phyloP scores from a whole-genome alignment of 1,140 invertebrate genomes.

The Drosophila carrolli region DNA sequence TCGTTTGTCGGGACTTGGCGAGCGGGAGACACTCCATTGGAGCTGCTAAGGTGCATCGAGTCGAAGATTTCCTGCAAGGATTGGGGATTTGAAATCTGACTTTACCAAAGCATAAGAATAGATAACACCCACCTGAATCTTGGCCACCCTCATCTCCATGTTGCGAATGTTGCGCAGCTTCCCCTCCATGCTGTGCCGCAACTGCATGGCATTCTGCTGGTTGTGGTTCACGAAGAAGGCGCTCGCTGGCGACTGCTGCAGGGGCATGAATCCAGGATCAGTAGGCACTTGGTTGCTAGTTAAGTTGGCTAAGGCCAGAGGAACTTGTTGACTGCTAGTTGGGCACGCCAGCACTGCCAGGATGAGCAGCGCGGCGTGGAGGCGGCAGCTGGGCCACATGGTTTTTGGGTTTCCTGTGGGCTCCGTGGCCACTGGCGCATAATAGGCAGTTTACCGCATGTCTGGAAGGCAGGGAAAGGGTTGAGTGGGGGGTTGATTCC shows the following conservation, averaged over 20 bases:
- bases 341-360: slow-evolving; percentile 22
- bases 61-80: slow-evolving; percentile 85
- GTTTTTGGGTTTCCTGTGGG: slow-evolving; percentile 15
- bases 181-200: slow-evolving; percentile 71
- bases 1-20: slow-evolving; percentile 37
- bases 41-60: slow-evolving; percentile 81
- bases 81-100: background rate
- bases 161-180: slow-evolving; percentile 84
- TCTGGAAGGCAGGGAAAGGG: background rate
- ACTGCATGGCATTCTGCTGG: slow-evolving; percentile 76
- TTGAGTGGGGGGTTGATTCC: background rate
- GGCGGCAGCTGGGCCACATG: slow-evolving; percentile 38
- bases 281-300: slow-evolving; percentile 80
- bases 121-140: slow-evolving; percentile 85
- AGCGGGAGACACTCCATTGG: slow-evolving; percentile 11
- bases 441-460: slow-evolving; percentile 29
- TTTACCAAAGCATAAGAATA: background rate
- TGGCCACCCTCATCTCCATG: slow-evolving; percentile 86
- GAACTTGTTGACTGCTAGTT: slow-evolving; percentile 60
- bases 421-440: slow-evolving; percentile 36
- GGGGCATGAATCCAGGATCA: slow-evolving; percentile 57
- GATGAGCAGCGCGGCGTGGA: slow-evolving; percentile 27
- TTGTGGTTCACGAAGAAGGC: slow-evolving; percentile 73
- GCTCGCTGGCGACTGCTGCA: slow-evolving; percentile 70
- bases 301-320: slow-evolving; percentile 43